Conservation (phyloP, 2,797 vertebrate genomes). For the Melanogrammus aeglefinus region DNA sequence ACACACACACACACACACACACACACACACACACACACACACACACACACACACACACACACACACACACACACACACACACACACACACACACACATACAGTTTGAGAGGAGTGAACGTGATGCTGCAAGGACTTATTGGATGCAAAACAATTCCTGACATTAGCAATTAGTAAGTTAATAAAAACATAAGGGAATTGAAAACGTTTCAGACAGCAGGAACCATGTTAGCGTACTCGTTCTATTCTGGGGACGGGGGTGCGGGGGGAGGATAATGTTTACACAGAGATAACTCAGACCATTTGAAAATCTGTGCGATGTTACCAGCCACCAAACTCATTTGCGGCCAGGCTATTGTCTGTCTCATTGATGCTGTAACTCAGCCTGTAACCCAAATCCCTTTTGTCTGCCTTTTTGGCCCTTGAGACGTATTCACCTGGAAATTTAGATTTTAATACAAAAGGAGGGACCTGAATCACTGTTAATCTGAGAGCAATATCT, state of each 20-base stretch:
- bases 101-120: background rate
- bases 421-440: conserved; percentile 65
- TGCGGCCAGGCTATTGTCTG: conserved; percentile 67
- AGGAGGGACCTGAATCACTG: conserved; percentile 57
- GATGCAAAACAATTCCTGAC: background rate
- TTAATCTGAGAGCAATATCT: conserved; percentile 63
- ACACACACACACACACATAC: background rate
- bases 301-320: conserved; percentile 55
- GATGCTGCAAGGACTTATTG: background rate
- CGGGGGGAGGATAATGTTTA: conserved; percentile 54
- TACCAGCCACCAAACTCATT: conserved; percentile 55
- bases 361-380: conserved; percentile 59
- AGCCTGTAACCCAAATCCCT: conserved; percentile 71
- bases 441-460: conserved; percentile 70
- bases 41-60: background rate
- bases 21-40: background rate
- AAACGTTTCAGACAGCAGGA: conserved; percentile 43
- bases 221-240: conserved; percentile 46
- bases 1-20: background rate
- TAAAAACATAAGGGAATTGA: conserved; percentile 38
- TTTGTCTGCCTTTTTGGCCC: conserved; percentile 64
- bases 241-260: conserved; percentile 40
- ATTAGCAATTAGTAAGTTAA: background rate
- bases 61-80: background rate
- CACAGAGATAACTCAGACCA: conserved; percentile 60